These are phyloP conservation scores for Cotesia congregata DNA, from an alignment of 2,888 invertebrate species.

Conservation along the genomic window DNA sequence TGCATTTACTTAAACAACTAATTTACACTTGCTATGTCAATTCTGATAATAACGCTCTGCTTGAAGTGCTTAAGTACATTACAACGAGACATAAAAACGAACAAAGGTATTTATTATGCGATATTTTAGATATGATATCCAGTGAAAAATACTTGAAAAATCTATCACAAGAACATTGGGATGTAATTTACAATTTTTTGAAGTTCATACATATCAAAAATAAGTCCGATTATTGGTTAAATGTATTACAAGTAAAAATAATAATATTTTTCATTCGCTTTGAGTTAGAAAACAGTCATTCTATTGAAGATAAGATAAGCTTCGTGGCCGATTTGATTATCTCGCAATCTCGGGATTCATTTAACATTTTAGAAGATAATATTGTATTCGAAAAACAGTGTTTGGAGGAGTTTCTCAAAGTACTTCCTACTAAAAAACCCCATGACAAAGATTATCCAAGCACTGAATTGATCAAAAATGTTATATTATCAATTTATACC, in stretches of 20 bases:
- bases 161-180: slow-evolving; percentile 57
- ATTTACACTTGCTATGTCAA: slow-evolving; percentile 62
- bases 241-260: not conserved
- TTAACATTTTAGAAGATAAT: not conserved
- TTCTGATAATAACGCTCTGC: slow-evolving; percentile 54
- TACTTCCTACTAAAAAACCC: not conserved
- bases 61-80: slow-evolving; percentile 56
- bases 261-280: not conserved
- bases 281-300: not conserved
- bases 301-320: not conserved
- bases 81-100: slow-evolving; percentile 63
- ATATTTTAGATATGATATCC: slow-evolving; percentile 41
- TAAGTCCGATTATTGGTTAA: not conserved
- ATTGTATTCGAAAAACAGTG: not conserved
- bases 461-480: not conserved
- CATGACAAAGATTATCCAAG: not conserved
- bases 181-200: not conserved
- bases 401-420: not conserved
- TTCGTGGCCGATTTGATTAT: not conserved
- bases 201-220: not conserved
- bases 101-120: slow-evolving; percentile 38
- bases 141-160: slow-evolving; percentile 45
- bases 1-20: slow-evolving; percentile 52
- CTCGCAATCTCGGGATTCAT: not conserved
- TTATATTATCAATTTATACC: slow-evolving; percentile 47